Base-by-base conservation (phyloP, 2,888 invertebrate genomes). In the Mamestra brassicae region DNA sequence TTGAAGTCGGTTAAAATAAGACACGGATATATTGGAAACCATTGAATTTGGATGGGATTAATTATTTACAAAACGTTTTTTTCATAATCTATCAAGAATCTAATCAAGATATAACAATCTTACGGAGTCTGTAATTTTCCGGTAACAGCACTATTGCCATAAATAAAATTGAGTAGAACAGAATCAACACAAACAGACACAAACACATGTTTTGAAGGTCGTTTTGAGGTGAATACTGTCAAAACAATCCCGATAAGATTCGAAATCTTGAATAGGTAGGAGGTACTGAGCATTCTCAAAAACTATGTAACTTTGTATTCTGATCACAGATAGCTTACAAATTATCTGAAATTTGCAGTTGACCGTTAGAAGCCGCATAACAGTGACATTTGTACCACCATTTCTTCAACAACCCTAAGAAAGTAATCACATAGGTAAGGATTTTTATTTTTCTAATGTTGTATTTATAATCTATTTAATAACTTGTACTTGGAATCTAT, bases 151-250 rank as follows among this genome's bases (percentile, higher is more conserved):
- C 47, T 13, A 47, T 47, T 47, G 13, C 47, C 47, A 47, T 47
- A 13, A 13, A 4, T 47, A 47, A 47, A 42, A 47, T 26, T 26
- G 26, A 26, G 13, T 47, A 47, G 47, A 47, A 4, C 13, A 4
- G 13, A 13, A 47, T 47, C 10, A 13, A 47, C 13, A 4, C 26
- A 11, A 47, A 47, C 4, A 11, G 10, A 45, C 13, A 47, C 13
- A 13, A 47, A 47, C 47, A 42, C 42, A 42, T 54, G 74, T 52
- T 66, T 75, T 81, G 89, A 89, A 90, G 90, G 90, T 89, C 90
- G 81, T 75, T 84, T 83, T 83, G 74, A 90, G 90, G 90, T 83
- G 83, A 89, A 64, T 76, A 67, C 64, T 90, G 90, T 90, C 90
- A 89, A 86, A 87, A 81, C 87, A 87, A 66, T 75, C 65, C 45